Evolutionary conservation across 2,113 vertebrate genomes (phyloP).

Genomic region (Sander vitreus): DNA sequence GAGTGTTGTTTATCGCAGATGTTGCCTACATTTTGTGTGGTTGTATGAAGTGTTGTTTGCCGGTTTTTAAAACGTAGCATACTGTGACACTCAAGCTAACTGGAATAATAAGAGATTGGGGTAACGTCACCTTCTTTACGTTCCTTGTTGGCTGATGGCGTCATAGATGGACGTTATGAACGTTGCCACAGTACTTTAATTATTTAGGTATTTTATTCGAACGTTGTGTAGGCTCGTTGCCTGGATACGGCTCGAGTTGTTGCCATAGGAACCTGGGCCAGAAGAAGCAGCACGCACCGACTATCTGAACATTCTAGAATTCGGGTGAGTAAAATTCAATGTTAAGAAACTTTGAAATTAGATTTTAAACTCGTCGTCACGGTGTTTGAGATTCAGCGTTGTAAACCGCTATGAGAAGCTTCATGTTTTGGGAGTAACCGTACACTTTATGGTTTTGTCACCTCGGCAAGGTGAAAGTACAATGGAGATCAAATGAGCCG

Average conservation of each 20-base stretch:
- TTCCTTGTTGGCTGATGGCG: not conserved
- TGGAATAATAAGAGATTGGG: no score
- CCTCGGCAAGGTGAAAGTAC: not conserved
- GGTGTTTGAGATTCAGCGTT: not conserved
- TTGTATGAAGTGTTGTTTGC: not conserved
- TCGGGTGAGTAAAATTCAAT: slow-evolving; percentile 61
- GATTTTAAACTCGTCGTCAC: not conserved
- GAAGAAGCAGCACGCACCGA: not conserved
- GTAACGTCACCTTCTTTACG: not conserved
- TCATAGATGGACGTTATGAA: not conserved
- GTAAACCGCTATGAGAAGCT: no score
- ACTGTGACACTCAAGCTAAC: no score
- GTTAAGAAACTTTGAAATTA: not conserved
- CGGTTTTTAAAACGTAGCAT: no score
- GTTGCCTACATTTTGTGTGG: not conserved
- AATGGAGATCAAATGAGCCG: not conserved
- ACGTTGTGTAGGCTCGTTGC: slow-evolving; percentile 61
- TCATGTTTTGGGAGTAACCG: not conserved
- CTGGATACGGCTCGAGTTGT: slow-evolving; percentile 60
- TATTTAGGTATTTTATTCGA: slow-evolving; percentile 13
- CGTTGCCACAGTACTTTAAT: slow-evolving; percentile 42
- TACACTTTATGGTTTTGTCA: not conserved
- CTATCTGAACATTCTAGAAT: not conserved
- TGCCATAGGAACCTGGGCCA: slow-evolving; percentile 15
- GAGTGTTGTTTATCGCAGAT: slow-evolving; percentile 25